Base-by-base conservation (phyloP, 2,797 vertebrate species). In the Novumbra hubbsi region DNA sequence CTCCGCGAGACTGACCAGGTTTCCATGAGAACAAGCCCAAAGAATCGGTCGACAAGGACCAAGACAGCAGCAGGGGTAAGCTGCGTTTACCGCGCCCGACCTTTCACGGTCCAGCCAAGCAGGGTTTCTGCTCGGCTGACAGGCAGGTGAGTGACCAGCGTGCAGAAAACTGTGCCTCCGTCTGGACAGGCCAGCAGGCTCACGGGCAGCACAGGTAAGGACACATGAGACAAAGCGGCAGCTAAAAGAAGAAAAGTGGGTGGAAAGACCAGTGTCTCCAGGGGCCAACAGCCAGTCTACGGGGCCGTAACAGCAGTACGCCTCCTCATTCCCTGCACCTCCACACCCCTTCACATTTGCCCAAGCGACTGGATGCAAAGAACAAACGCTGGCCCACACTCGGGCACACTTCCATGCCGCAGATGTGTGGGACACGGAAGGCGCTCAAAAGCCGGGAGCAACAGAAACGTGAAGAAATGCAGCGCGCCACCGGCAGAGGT, bases 91-190 rank as follows among this genome's bases (percentile, higher is more conserved):
- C 76, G 84, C 75, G 76, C 74, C 75, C 76, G 68, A 80, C 68
- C 76, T 87, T 85, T 85, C 77, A 85, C 77, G 78, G 73, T 21
- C 82, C 79, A 76, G 76, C 67, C 73, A 75, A 80, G 77, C 62
- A 34, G 19, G 16, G 21, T 28, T 49, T 41, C 15, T 73, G 72
- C 9, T 11, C 34, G 8, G 75, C 75, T 81, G 84, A 85, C 77
- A 78, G 50, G 50, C 50, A 79, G 80, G 77, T 81, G 81, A 69
- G 71, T 5, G 5, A 34, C 32, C 32, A 34, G 84, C 74, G 86
- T 87, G 79, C 32, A 83, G 84, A 85, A 55, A 80, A 80, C 4
- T 32, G 73, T 80, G 82, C 80, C 87, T 83, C 83, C 79, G 79
- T 70, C 30, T 73, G 55, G 70, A 19, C 73, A 74, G 73, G 64